Conservation (phyloP, 2,113 vertebrate genomes). For the Rhinoptilus africanus region DNA sequence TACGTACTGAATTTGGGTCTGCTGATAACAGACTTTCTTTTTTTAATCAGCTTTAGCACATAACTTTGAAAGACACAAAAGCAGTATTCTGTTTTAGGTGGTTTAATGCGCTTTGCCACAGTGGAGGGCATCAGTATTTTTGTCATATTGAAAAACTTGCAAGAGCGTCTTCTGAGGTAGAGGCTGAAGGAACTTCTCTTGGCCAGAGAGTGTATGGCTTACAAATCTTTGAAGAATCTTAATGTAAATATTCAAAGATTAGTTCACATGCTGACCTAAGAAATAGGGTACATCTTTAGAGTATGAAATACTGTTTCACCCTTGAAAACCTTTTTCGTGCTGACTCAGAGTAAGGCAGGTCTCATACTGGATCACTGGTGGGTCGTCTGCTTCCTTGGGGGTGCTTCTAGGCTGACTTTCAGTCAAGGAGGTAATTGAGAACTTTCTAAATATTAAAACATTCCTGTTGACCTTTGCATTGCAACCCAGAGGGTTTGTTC, state of each 20-base stretch:
- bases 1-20: neutral
- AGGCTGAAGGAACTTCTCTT: neutral
- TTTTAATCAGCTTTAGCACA: neutral
- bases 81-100: neutral
- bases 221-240: neutral
- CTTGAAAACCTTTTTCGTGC: neutral
- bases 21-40: neutral
- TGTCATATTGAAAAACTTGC: fast-evolving
- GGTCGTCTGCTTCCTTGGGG: neutral
- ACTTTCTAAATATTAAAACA: neutral
- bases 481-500: neutral
- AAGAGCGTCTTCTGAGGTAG: neutral
- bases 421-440: neutral
- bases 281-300: neutral
- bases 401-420: neutral
- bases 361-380: neutral
- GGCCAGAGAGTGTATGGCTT: neutral
- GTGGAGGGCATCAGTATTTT: neutral
- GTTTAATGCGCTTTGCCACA: neutral
- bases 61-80: neutral
- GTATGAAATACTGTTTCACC: neutral
- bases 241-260: neutral
- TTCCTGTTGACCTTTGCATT: neutral
- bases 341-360: neutral
- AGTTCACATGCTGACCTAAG: neutral